Evolutionary conservation across 2,113 vertebrate species (phyloP).

Genomic region (Fulmarus glacialis): DNA sequence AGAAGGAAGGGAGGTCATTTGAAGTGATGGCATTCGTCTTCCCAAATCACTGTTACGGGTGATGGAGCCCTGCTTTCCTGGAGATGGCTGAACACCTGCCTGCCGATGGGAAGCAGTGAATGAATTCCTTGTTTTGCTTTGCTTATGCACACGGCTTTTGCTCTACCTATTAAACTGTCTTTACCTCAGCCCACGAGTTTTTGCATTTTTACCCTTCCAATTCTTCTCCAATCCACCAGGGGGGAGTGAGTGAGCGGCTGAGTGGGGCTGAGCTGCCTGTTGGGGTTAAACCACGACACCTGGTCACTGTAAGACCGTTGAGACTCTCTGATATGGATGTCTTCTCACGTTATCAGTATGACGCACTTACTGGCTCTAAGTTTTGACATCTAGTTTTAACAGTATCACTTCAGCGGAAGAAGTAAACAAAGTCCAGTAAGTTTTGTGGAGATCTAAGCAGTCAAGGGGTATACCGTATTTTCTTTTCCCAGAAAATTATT

Average conservation of each 20-base stretch:
- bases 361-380: background rate
- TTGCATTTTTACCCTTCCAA: fast-evolving
- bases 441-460: background rate
- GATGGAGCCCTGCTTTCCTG: background rate
- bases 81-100: background rate
- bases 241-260: fast-evolving
- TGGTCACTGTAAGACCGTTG: background rate
- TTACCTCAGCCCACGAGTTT: background rate
- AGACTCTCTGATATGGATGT: background rate
- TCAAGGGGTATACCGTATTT: background rate
- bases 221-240: background rate
- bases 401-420: background rate
- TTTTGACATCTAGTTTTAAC: background rate
- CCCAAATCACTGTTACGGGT: fast-evolving
- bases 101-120: fast-evolving
- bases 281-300: fast-evolving
- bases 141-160: fast-evolving
- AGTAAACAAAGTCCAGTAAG: background rate
- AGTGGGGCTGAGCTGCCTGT: background rate
- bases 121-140: background rate
- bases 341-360: background rate
- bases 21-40: background rate
- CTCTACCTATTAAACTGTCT: background rate
- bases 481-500: background rate
- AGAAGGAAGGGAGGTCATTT: fast-evolving